Evolutionary conservation across 2,113 vertebrate genomes (phyloP), one percentile per base, ranked within the genome.

Genomic region (Gopherus flavomarginatus): DNA sequence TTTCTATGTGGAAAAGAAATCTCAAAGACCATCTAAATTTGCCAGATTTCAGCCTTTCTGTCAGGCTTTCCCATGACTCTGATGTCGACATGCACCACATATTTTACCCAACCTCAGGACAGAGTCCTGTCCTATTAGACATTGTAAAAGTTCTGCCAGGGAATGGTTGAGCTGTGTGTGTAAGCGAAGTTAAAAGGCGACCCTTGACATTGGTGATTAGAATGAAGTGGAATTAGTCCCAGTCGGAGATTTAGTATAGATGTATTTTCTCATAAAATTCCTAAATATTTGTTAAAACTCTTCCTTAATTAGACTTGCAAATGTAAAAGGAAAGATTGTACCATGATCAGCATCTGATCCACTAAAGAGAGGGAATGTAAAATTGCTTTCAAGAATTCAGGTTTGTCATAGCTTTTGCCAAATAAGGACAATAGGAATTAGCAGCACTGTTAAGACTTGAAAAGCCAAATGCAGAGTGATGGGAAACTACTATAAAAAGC

Each of bases 191-290:
- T 89, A 91, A 94, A 96, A 85, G 57, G 87, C 95, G 69, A 50
- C 19, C 75, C 52, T 90, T 95, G 96, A 93, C 90, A 94, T 90
- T 94, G 97, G 5, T 94, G 95, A 92, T 97, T 88, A 86, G 88
- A 91, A 97, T 84, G 95, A 97, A 95, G 87, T 72, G 88, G 57
- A 96, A 91, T 95, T 98, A 95, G 96, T 96, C 94, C 87, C 88
- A 29, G 77, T 91, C 54, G 90, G 84, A 35, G 65, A 62, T 95
- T 90, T 89, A 93, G 87, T 77, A 79, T 75, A 95, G 85, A 93
- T 83, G 72, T 96, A 85, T 91, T 98, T 94, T 87, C 91, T 97
- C 54, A 94, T 78, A 95, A 94, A 38, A 93, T 85, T 95, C 95
- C 87, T 88, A 54, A 95, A 80, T 82, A 47, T 89, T 85, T 96